Base-by-base conservation (phyloP, 1,140 invertebrate species). In the Dreissena polymorpha region DNA sequence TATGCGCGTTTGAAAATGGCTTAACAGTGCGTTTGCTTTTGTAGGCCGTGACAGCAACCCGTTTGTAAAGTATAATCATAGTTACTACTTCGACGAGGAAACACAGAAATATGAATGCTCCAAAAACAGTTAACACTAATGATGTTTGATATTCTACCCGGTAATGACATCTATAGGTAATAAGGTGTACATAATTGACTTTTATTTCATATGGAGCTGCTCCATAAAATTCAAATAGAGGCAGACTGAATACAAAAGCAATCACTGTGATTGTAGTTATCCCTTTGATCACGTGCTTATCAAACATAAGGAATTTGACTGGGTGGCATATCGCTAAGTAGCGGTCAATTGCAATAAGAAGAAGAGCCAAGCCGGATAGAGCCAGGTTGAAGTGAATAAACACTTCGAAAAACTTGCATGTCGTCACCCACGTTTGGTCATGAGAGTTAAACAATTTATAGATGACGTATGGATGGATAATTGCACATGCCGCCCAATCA, bases 191-290 rank as follows among this genome's bases (percentile, higher is more conserved):
- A 29, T 76, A 29, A n/a, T 14, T 1, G 10, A 8, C 23, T 10
- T 14, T 10, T 8, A 76, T 18, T 14, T 68, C 64, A 21, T n/a
- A 51, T 27, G 72, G 72, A 23, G 50, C 39, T 23, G 75, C 68
- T 18, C 84, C 84, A 50, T 85, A 85, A 60, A 85, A 85, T 67
- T 85, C 78, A 3, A 85, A 65, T 10, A 85, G 10, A 1, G 84
- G 84, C 2, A 83, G 18, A 50, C 84, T 85, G 10, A 2, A 21
- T 0, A 77, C 13, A 3, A 73, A 25, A 0, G 70, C 39, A 16
- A 85, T 71, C 12, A 63, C 68, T 25, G 73, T 25, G 8, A 68
- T 57, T n/a, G 49, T 21, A 16, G 51, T 25, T 10, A 82, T 55
- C 23, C 51, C 63, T 49, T 67, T 74, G 7, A 16, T 63, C 0